Evolutionary conservation across 1,140 invertebrate genomes (phyloP).

Genomic region (Trigoniulus corallinus): DNA sequence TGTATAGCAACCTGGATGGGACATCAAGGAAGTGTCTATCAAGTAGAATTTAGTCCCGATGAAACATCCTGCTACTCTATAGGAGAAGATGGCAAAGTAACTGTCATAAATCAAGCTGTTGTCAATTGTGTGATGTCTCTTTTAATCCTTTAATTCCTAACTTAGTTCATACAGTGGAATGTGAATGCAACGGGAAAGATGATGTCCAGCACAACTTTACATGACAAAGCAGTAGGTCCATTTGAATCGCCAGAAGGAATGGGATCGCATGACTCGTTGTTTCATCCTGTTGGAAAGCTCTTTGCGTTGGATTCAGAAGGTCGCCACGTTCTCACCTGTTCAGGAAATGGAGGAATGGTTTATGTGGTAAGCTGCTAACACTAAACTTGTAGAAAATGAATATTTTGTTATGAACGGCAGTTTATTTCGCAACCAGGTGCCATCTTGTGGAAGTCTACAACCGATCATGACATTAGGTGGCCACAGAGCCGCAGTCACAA

Average conservation of each 20-base stretch:
- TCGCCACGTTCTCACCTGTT: slow-evolving; percentile 39
- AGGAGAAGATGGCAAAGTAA: slow-evolving; percentile 35
- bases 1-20: slow-evolving; percentile 36
- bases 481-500: slow-evolving; percentile 34
- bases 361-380: slow-evolving; percentile 32
- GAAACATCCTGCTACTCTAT: slow-evolving; percentile 39
- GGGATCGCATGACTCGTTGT: slow-evolving; percentile 9
- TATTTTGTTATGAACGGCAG: background rate
- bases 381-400: background rate
- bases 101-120: background rate
- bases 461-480: slow-evolving; percentile 32
- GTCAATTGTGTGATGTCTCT: background rate
- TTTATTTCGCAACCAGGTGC: background rate
- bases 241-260: slow-evolving; percentile 12
- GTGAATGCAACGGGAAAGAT: slow-evolving; percentile 33
- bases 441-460: background rate
- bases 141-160: background rate
- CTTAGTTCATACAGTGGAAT: slow-evolving; percentile 34
- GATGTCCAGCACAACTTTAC: slow-evolving; percentile 28
- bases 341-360: slow-evolving; percentile 36
- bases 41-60: slow-evolving; percentile 36
- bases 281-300: slow-evolving; percentile 22
- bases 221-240: slow-evolving; percentile 19
- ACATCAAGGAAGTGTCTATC: slow-evolving; percentile 34
- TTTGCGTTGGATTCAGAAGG: slow-evolving; percentile 43